Conservation (phyloP, 2,113 vertebrate genomes). For the Hassar affinis region DNA sequence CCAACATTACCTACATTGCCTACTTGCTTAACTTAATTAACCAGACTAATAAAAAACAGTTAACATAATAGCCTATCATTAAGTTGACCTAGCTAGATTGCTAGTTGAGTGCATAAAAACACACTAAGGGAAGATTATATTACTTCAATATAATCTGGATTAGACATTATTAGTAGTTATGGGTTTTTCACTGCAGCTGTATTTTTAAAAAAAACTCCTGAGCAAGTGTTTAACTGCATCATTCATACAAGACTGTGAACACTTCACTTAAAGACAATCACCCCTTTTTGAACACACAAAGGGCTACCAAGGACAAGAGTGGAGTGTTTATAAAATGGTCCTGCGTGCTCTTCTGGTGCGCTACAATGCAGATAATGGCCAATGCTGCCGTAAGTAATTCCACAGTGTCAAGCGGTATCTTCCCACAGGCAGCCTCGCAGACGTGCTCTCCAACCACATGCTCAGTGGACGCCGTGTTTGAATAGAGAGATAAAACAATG, state of each 20-base stretch:
- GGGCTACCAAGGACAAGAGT: background rate
- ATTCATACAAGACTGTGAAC: background rate
- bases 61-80: background rate
- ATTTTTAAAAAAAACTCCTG: background rate
- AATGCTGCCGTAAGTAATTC: background rate
- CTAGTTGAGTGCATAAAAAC: too few species aligned
- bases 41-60: background rate
- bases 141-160: background rate
- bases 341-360: background rate
- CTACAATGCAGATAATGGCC: background rate
- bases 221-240: background rate
- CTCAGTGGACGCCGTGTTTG: slow-evolving; percentile 13
- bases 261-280: background rate
- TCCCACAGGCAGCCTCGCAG: background rate
- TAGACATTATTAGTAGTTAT: background rate
- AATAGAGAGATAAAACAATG: slow-evolving; percentile 34
- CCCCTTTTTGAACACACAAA: background rate
- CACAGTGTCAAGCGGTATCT: background rate
- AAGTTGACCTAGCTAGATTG: background rate
- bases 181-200: background rate
- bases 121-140: too few species aligned
- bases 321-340: background rate
- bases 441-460: background rate
- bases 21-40: background rate
- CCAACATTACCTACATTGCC: background rate